Conservation (phyloP, 2,113 vertebrate genomes). For the Merops nubicus region DNA sequence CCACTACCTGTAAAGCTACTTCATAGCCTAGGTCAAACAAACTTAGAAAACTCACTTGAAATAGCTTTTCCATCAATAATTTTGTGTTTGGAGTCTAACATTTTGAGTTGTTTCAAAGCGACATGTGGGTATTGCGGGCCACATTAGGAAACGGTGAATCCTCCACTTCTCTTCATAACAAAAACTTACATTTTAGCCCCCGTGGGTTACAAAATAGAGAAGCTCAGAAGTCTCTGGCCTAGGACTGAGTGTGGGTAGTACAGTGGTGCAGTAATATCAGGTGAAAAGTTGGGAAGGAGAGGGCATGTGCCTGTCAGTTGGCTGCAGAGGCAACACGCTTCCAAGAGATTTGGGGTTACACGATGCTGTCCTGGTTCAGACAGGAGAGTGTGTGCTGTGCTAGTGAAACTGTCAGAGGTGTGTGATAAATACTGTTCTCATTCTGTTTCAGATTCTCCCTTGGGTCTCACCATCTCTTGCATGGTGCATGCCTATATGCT, state of each 20-base stretch:
- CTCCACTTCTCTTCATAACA: not conserved
- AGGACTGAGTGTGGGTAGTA: not conserved
- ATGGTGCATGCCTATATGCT: not conserved
- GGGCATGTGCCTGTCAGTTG: not conserved
- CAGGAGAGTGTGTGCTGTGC: not conserved
- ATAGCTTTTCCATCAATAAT: not conserved
- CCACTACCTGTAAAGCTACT: not conserved
- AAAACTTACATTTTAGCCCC: not conserved
- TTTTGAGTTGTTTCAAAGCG: not conserved
- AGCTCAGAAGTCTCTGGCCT: not conserved
- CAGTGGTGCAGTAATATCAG: rapidly evolving
- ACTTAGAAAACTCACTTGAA: not conserved
- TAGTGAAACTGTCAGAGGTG: not conserved
- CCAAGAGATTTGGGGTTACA: not conserved
- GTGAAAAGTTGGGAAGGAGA: not conserved
- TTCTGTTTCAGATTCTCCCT: not conserved
- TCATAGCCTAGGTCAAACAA: not conserved
- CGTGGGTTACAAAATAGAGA: not conserved
- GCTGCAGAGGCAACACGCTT: not conserved
- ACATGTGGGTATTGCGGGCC: not conserved
- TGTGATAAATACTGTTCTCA: not conserved
- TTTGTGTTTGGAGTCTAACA: not conserved
- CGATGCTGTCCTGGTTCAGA: rapidly evolving
- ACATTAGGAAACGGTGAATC: not conserved
- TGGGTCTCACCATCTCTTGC: not conserved